Conservation (phyloP, 2,888 invertebrate species). For the Sarcophaga caerulescens region DNA sequence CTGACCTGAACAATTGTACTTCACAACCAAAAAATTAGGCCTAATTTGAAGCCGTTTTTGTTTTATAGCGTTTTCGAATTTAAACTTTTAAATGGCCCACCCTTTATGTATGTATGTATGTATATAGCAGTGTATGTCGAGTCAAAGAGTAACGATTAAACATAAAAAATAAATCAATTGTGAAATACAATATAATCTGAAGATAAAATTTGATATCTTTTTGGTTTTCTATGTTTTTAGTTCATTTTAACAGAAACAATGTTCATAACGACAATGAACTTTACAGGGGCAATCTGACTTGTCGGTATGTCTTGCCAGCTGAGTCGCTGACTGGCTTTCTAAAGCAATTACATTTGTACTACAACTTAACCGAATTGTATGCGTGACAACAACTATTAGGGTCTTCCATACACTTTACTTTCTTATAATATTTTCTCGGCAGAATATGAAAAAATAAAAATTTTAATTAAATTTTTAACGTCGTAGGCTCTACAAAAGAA, state of each 20-base stretch:
- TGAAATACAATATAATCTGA: not conserved
- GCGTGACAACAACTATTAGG: not conserved
- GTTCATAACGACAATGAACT: constrained; percentile 23
- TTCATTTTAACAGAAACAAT: not conserved
- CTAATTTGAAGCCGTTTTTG: no score
- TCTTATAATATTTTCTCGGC: not conserved
- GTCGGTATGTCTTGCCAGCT: not conserved
- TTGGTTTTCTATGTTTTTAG: not conserved
- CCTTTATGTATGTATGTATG: no score
- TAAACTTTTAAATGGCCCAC: no score
- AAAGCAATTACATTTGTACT: not conserved
- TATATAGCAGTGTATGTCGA: no score
- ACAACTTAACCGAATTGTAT: not conserved
- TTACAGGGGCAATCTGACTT: not conserved
- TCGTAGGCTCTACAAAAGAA: no score
- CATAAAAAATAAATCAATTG: not conserved
- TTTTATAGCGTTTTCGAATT: no score
- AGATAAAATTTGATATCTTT: not conserved
- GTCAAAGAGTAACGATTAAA: no score
- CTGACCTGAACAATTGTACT: no score
- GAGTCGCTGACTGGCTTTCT: not conserved
- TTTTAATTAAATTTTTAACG: no score
- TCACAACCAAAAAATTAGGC: no score
- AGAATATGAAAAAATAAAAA: not conserved
- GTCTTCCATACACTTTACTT: not conserved